phyloP scores from a whole-genome alignment of 2,888 invertebrate species.

The Ormyrus pomaceus region DNA sequence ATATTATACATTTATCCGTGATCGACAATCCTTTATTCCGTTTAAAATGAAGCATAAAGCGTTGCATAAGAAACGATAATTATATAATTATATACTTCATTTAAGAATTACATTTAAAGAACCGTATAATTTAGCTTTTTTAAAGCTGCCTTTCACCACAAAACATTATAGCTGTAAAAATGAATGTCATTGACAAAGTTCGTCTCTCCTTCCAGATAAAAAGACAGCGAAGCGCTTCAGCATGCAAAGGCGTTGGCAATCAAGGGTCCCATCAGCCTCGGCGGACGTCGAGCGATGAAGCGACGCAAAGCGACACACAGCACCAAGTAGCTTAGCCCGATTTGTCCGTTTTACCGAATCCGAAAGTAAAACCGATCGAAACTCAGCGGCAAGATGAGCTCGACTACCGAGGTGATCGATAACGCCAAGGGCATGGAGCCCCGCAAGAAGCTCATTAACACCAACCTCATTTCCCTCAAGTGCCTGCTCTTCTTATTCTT shows the following conservation, averaged over 20 bases:
- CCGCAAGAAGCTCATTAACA: slow-evolving; percentile 78
- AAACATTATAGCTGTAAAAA: too few relatives aligned
- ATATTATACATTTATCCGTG: too few relatives aligned
- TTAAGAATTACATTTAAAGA: too few relatives aligned
- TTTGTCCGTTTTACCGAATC: not conserved
- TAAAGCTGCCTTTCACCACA: too few relatives aligned
- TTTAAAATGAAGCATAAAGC: too few relatives aligned
- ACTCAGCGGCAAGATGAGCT: slow-evolving; percentile 36
- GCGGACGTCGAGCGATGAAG: slow-evolving; percentile 48
- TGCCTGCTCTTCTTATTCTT: slow-evolving; percentile 89
- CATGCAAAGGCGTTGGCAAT: slow-evolving; percentile 19
- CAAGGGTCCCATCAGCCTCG: slow-evolving; percentile 6
- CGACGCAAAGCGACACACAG: not conserved
- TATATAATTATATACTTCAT: too few relatives aligned
- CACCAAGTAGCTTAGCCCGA: slow-evolving; percentile 2
- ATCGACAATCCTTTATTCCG: too few relatives aligned
- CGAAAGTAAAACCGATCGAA: not conserved
- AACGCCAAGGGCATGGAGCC: slow-evolving; percentile 48
- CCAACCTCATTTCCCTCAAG: slow-evolving; percentile 86
- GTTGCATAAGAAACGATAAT: too few relatives aligned
- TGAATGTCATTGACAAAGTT: too few relatives aligned
- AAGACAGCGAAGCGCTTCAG: not conserved
- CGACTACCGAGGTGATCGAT: slow-evolving; percentile 30
- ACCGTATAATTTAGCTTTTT: too few relatives aligned
- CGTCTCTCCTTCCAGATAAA: too few relatives aligned